Percentiles rank a stretch among this genome's conserved stretches.
Conservation (phyloP, 2,113 vertebrate species). For the Holacanthus passer region DNA sequence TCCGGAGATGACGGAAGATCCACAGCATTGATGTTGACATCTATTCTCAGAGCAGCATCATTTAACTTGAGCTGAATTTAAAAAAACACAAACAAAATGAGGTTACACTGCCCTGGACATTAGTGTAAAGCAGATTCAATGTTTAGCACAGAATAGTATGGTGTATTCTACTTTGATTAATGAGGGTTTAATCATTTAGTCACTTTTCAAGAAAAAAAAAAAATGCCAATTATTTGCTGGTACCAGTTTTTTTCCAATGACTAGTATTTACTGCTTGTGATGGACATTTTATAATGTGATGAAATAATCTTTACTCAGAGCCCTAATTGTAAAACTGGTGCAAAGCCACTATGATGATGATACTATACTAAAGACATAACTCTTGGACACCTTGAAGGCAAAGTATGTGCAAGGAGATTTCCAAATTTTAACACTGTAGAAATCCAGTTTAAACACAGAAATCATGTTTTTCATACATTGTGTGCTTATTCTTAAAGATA, state of each 20-base stretch:
- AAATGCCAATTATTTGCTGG: background rate
- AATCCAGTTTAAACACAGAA: background rate
- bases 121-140: background rate
- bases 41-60: slow-evolving; percentile 89
- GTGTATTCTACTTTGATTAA: background rate
- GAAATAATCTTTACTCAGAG: background rate
- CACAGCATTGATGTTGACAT: slow-evolving; percentile 86
- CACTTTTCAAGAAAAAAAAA: background rate
- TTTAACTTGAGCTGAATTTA: slow-evolving; percentile 89
- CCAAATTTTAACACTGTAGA: background rate
- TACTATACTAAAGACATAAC: background rate
- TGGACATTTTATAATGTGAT: background rate
- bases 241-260: too few relatives aligned
- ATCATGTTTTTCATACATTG: background rate
- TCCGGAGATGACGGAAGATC: slow-evolving; percentile 84
- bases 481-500: background rate
- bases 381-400: background rate
- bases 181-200: background rate
- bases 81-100: slow-evolving; percentile 22
- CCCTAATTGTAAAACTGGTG: background rate
- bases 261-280: background rate
- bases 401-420: background rate
- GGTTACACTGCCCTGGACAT: background rate
- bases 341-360: background rate
- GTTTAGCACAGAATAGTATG: background rate